Conservation (phyloP, 2,888 invertebrate genomes). For the Eristalinus aeneus region DNA sequence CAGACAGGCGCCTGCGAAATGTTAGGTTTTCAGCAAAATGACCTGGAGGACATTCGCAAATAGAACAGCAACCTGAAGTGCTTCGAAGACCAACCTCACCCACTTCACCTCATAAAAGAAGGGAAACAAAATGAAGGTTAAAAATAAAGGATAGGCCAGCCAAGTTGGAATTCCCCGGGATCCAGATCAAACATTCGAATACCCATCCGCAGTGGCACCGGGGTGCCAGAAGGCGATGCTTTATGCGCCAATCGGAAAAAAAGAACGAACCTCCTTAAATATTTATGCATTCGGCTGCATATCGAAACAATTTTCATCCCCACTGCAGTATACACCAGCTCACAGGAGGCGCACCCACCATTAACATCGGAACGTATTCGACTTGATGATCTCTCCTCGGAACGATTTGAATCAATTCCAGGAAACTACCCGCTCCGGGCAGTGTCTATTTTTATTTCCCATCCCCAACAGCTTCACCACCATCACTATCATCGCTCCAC, state of each 20-base stretch:
- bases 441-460: not conserved
- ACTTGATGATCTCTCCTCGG: constrained; percentile 50
- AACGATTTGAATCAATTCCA: constrained; percentile 53
- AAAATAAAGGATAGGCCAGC: not conserved
- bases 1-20: no score
- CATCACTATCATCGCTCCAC: not conserved
- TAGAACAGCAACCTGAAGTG: no score
- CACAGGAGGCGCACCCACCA: not conserved
- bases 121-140: not conserved
- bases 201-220: not conserved
- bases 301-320: not conserved
- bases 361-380: constrained; percentile 13
- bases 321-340: not conserved
- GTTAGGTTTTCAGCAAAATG: no score
- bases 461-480: not conserved
- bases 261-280: constrained; percentile 1
- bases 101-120: not conserved
- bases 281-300: constrained; percentile 13
- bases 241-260: not conserved
- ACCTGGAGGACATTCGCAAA: no score
- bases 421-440: constrained; percentile 18
- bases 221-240: not conserved
- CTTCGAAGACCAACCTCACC: not conserved
- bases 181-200: not conserved
- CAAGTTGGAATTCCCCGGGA: not conserved